Evolutionary conservation across 2,888 invertebrate species (phyloP).

Genomic region (Heliconius sara): DNA sequence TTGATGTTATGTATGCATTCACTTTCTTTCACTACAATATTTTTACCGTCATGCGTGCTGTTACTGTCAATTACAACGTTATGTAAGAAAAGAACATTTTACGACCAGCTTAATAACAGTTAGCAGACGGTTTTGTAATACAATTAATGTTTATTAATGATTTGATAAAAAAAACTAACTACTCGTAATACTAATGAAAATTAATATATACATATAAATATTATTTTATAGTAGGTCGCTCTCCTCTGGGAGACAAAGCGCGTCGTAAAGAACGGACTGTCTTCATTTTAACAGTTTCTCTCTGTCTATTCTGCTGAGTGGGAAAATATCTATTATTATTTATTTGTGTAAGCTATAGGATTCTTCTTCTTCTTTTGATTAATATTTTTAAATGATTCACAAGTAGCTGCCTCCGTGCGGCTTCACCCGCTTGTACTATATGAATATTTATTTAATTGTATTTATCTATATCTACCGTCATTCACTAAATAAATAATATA

Average conservation of each 20-base stretch:
- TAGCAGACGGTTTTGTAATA: conserved; percentile 16
- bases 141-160: conserved; percentile 18
- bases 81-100: conserved; percentile 23
- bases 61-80: conserved; percentile 20
- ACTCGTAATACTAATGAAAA: neutral
- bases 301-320: no score
- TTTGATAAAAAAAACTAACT: neutral
- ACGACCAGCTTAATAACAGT: conserved; percentile 21
- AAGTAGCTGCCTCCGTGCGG: no score
- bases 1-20: neutral
- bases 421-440: no score
- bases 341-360: no score
- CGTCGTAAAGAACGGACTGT: no score
- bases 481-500: no score
- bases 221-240: neutral
- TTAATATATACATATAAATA: neutral
- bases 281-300: no score
- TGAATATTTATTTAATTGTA: no score
- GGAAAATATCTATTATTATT: no score
- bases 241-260: neutral
- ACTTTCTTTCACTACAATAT: conserved; percentile 22
- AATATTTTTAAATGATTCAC: no score
- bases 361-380: no score
- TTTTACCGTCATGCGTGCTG: conserved; percentile 7
- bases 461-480: no score